A percentile compares a stretch with the other conserved stretches of the same genome.
phyloP scores from a whole-genome alignment of 2,113 vertebrate genomes.

The Callionymus lyra region DNA sequence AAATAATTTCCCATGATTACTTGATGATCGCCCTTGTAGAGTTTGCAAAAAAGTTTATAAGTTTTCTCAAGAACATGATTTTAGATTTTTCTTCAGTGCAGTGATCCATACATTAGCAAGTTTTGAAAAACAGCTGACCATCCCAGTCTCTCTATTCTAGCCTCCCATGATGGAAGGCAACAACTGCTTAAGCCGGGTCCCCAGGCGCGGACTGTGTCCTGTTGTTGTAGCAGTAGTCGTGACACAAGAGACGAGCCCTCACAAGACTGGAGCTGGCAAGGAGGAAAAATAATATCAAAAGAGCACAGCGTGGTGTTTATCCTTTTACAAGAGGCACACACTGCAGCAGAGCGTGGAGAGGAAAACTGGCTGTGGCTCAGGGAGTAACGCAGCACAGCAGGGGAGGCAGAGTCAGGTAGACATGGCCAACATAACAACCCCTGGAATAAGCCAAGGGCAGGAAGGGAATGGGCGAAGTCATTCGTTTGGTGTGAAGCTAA shows the following conservation, averaged over 20 bases:
- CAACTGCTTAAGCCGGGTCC: conserved; percentile 39
- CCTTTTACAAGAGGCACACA: conserved; percentile 51
- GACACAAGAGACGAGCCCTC: conserved; percentile 48
- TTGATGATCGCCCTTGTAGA: too few species aligned
- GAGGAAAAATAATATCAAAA: conserved; percentile 59
- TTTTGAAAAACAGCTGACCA: neutral
- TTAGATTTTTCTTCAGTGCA: too few species aligned
- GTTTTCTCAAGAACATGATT: too few species aligned
- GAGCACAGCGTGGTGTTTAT: conserved; percentile 54
- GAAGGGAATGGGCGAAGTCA: conserved; percentile 28
- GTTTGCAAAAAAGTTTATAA: too few species aligned
- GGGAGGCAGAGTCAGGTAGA: conserved; percentile 35
- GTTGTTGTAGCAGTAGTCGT: conserved; percentile 43
- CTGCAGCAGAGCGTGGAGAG: conserved; percentile 44
- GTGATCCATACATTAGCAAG: too few species aligned
- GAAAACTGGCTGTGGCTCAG: conserved; percentile 38
- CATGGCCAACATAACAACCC: conserved; percentile 36
- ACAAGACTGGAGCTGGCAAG: conserved; percentile 35
- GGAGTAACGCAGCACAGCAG: conserved; percentile 37
- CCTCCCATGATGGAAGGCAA: conserved; percentile 43
- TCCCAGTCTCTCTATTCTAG: conserved; percentile 25
- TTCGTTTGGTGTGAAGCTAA: conserved; percentile 29
- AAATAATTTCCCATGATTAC: too few species aligned
- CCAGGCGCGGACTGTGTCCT: conserved; percentile 30
- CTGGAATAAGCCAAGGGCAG: conserved; percentile 24